Base-by-base conservation (phyloP, 2,113 vertebrate genomes). In the Bombycilla garrulus region DNA sequence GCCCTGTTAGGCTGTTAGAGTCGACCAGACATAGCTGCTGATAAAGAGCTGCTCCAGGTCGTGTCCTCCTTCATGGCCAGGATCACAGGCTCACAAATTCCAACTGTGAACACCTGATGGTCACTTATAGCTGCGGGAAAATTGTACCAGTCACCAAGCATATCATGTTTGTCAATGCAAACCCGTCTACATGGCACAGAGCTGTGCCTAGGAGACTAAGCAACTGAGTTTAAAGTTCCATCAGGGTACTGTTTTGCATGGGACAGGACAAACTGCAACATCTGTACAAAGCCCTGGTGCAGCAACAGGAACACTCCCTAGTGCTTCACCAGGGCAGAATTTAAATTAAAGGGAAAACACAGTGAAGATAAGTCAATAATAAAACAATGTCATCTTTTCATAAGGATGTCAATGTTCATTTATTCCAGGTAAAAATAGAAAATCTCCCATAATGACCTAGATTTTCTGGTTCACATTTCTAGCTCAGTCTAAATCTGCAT, bases 391-490 rank as follows among this genome's bases (percentile, higher is more conserved):
- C 38, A 67, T 54, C 10, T 28, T 61, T 81, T 78, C 4, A 4
- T 31, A 69, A 71, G n/a, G 36, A 19, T 81, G 47, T 56, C 18
- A 29, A 31, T 29, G 28, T 48, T 93, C 79, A 56, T 33, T 24
- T 74, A 15, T n/a, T 77, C 78, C n/a, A 48, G n/a, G 36, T 77
- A 42, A 93, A 93, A 95, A 72, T 33, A 97, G 89, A 88, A 66
- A 20, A 15, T 78, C 31, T 91, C 38, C 19, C 28, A 15, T 25
- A 91, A 47, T 38, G 33, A 40, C 24, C 44, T 62, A 36, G 62
- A 35, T 91, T 24, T 53, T 72, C 74, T 72, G 44, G 50, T 88
- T 90, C 90, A 67, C 44, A 17, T 87, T 83, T 76, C 51, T 65
- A 83, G 31, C 60, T 84, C 82, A 64, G 12, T 67, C 61, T 87